A percentile compares a stretch with the other conserved stretches of the same genome.
These are phyloP conservation scores for Orthosia gracilis DNA, from an alignment of 2,888 invertebrate species.

Conservation along the genomic window DNA sequence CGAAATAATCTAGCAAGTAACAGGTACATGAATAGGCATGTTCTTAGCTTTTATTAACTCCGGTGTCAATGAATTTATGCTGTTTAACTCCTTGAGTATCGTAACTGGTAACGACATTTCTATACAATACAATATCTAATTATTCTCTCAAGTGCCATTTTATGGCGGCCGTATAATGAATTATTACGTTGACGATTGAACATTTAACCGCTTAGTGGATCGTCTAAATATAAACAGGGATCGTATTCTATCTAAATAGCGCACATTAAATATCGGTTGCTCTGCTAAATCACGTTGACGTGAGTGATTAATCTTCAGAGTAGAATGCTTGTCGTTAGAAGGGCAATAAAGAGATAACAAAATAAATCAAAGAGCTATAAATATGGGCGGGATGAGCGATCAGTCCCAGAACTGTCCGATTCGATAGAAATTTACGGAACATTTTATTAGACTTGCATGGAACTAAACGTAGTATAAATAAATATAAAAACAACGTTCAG, in stretches of 20 bases:
- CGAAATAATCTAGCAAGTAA: constrained; percentile 69
- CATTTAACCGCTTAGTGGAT: constrained; percentile 81
- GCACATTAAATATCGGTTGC: constrained; percentile 89
- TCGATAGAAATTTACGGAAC: constrained; percentile 86
- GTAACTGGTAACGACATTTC: constrained; percentile 63
- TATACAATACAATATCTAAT: constrained; percentile 72
- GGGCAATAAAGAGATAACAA: constrained; percentile 90
- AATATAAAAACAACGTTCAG: constrained; percentile 83
- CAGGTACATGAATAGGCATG: constrained; percentile 67
- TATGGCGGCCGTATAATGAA: constrained; percentile 73
- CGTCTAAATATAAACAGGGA: constrained; percentile 86
- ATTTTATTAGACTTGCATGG: constrained; percentile 84
- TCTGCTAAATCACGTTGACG: constrained; percentile 91
- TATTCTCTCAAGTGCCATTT: constrained; percentile 68
- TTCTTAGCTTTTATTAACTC: constrained; percentile 65
- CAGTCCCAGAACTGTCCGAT: constrained; percentile 86
- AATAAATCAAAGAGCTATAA: constrained; percentile 91
- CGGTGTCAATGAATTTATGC: constrained; percentile 49
- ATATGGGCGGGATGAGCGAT: constrained; percentile 88
- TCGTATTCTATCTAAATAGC: constrained; percentile 88
- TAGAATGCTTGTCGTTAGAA: constrained; percentile 90
- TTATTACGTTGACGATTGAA: constrained; percentile 80
- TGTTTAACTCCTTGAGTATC: constrained; percentile 63
- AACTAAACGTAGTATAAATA: constrained; percentile 84
- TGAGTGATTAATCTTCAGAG: constrained; percentile 89